Evolutionary conservation across 2,113 vertebrate genomes (phyloP).

Genomic region (Monopterus albus): DNA sequence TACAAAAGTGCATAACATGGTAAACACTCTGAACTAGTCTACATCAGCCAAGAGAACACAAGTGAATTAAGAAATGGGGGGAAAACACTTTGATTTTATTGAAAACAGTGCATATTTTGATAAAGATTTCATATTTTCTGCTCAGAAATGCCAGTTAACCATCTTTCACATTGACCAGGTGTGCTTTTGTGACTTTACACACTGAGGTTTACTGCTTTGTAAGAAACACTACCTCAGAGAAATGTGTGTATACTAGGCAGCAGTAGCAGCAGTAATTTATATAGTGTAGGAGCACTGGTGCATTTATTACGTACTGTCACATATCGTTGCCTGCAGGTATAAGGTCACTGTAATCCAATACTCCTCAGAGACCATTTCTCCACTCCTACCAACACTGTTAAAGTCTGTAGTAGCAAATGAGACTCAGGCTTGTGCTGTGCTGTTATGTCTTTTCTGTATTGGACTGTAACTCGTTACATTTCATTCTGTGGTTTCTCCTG

Average conservation of each 20-base stretch:
- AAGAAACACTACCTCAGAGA: constrained; percentile 20
- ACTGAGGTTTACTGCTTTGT: background rate
- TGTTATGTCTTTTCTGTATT: background rate
- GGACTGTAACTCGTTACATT: background rate
- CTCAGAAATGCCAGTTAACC: background rate
- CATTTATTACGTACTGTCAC: constrained; percentile 50
- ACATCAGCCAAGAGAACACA: too few species aligned
- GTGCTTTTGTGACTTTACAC: constrained; percentile 5
- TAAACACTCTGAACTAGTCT: too few species aligned
- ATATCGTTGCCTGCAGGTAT: constrained; percentile 42
- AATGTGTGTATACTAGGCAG: background rate
- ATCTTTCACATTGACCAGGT: constrained; percentile 8
- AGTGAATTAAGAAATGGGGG: too few species aligned
- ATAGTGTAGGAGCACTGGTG: background rate
- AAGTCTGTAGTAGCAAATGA: constrained; percentile 13
- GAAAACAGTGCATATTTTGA: background rate
- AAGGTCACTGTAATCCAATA: constrained; percentile 27
- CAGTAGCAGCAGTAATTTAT: constrained; percentile 32
- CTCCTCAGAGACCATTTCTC: constrained; percentile 15
- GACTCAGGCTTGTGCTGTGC: background rate
- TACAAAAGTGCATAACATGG: too few species aligned
- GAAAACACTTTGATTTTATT: background rate
- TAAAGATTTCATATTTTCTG: background rate
- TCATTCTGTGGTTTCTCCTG: background rate
- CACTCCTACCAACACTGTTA: background rate